A percentile compares a stretch with the other conserved stretches of the same genome.
These are phyloP conservation scores for Mormyrus hasselquistii DNA, from an alignment of 2,797 vertebrate species.

Conservation along the genomic window DNA sequence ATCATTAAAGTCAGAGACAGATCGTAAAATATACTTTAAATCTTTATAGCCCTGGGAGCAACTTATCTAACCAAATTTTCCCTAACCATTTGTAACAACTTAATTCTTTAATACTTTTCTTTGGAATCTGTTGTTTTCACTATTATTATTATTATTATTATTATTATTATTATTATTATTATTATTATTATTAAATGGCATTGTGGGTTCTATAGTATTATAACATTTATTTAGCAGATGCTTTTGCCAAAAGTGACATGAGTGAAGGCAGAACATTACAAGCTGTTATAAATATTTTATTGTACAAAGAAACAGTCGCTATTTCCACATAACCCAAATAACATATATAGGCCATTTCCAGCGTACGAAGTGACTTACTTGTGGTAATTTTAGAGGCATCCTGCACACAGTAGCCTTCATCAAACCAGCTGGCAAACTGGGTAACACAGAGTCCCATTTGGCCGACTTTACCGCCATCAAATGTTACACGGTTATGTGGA, in stretches of 20 bases:
- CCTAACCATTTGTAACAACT: not conserved
- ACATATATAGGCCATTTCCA: not conserved
- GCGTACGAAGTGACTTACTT: not conserved
- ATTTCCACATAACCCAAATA: conserved; percentile 1
- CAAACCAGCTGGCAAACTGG: not conserved
- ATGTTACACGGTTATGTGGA: not conserved
- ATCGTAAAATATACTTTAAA: not conserved
- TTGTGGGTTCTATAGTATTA: not conserved
- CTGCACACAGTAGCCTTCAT: not conserved
- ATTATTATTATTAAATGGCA: not conserved
- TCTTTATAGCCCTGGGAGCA: not conserved
- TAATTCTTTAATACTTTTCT: not conserved
- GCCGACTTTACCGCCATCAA: not conserved
- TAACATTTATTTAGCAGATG: not conserved
- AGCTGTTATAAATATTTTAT: not conserved
- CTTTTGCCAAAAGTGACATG: not conserved
- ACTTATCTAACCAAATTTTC: not conserved
- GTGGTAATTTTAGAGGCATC: not conserved
- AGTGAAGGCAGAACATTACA: not conserved
- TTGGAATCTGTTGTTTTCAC: not conserved
- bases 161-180: not conserved
- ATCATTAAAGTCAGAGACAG: not conserved
- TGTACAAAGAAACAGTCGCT: not conserved
- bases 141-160: not conserved
- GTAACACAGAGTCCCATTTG: not conserved